Conservation (phyloP, 2,888 invertebrate species). For the Macrosiphum euphorbiae region DNA sequence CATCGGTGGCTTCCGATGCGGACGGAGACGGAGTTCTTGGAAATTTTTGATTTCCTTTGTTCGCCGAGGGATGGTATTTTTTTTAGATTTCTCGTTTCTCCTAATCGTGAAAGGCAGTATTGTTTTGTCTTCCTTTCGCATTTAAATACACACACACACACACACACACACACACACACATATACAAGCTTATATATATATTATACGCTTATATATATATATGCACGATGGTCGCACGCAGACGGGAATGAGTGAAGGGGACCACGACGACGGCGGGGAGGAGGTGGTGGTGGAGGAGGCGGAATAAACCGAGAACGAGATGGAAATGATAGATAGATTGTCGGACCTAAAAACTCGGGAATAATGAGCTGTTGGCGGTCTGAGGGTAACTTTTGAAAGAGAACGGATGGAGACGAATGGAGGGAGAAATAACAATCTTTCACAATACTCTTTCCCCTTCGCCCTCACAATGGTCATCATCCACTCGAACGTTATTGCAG, state of each 20-base stretch:
- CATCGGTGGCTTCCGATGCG: neutral
- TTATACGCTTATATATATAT: neutral
- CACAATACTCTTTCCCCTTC: slow-evolving; percentile 30
- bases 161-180: neutral
- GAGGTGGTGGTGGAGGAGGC: no score
- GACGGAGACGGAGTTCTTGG: neutral
- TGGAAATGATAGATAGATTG: slow-evolving; percentile 60
- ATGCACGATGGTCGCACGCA: neutral
- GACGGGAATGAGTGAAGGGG: neutral
- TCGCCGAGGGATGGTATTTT: neutral
- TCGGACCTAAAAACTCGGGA: slow-evolving; percentile 56
- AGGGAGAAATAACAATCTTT: slow-evolving; percentile 55
- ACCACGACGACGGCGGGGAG: neutral
- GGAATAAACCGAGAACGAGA: slow-evolving; percentile 44
- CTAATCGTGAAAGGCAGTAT: slow-evolving; percentile 44
- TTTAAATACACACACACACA: neutral
- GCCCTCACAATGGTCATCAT: slow-evolving; percentile 45
- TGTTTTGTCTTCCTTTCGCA: slow-evolving; percentile 20
- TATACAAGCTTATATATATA: neutral
- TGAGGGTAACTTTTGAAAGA: slow-evolving; percentile 54
- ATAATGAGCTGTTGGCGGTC: slow-evolving; percentile 60
- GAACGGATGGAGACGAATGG: slow-evolving; percentile 22
- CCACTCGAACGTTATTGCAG: slow-evolving; percentile 43
- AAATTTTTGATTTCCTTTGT: slow-evolving; percentile 36
- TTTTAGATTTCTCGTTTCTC: slow-evolving; percentile 43